Evolutionary conservation across 92 coral and sea anemone species (phyloP).

Genomic region (Porites evermanni): DNA sequence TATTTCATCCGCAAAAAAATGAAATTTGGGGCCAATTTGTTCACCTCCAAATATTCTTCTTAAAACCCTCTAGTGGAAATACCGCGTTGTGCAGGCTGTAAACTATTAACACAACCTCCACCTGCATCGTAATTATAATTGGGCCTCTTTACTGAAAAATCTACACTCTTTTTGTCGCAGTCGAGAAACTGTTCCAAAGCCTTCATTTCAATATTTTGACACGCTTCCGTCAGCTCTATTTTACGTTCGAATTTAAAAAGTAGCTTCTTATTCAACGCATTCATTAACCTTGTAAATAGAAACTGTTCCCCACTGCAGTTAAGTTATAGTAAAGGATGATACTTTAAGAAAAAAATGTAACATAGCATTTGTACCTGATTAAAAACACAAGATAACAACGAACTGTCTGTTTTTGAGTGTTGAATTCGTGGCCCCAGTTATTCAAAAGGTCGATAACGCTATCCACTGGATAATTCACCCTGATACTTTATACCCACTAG

Average conservation of each 20-base stretch:
- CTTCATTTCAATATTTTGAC: neutral
- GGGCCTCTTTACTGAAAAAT: no score
- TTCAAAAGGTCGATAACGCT: neutral
- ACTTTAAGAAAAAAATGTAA: slow-evolving; percentile 28
- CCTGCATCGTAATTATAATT: no score
- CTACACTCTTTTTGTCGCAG: no score
- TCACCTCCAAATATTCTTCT: no score
- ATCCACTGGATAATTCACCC: no score
- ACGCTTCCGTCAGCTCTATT: neutral
- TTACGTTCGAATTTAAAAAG: neutral
- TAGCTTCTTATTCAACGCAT: neutral
- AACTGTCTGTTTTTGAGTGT: neutral
- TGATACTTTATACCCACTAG: no score
- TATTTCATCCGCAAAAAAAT: no score
- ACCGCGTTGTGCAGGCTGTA: no score
- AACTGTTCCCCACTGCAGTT: neutral
- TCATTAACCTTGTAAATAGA: slow-evolving; percentile 38
- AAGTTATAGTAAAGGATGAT: slow-evolving; percentile 20
- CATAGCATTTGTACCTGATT: slow-evolving; percentile 19
- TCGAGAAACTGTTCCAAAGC: neutral
- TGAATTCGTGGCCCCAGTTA: no score
- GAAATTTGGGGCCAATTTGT: no score
- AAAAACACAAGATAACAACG: slow-evolving; percentile 8
- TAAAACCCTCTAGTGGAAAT: no score
- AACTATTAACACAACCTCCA: no score